These are phyloP conservation scores for Drosophila suboccidentalis DNA, from an alignment of 2,888 invertebrate species.

Conservation along the genomic window DNA sequence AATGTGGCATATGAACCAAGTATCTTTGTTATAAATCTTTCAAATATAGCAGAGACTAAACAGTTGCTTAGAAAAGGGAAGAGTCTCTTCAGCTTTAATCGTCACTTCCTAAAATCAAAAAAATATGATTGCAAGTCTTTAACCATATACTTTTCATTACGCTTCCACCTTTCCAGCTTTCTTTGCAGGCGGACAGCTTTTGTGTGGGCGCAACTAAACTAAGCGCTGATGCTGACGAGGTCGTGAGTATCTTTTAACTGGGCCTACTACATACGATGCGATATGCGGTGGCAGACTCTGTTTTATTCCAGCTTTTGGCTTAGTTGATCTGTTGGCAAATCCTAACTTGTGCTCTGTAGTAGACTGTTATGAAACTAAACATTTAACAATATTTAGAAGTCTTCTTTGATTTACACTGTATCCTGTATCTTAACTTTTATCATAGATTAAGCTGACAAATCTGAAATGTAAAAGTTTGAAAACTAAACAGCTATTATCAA, in stretches of 20 bases:
- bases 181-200: conserved; percentile 61
- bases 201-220: conserved; percentile 62
- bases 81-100: conserved; percentile 20
- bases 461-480: no score
- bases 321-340: not conserved
- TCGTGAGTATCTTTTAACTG: conserved; percentile 75
- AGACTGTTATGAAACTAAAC: not conserved
- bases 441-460: not conserved
- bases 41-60: not conserved
- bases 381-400: not conserved
- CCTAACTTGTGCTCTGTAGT: not conserved
- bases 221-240: conserved; percentile 66
- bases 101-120: conserved; percentile 20
- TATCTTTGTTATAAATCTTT: conserved; percentile 4
- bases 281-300: conserved; percentile 26
- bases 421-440: not conserved
- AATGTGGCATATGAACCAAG: conserved; percentile 10
- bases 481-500: no score
- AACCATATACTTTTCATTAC: conserved; percentile 46
- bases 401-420: not conserved
- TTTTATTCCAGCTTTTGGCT: conserved; percentile 15
- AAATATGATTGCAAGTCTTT: conserved; percentile 10
- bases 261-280: conserved; percentile 48
- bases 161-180: conserved; percentile 38
- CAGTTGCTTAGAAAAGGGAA: not conserved